Evolutionary conservation across 2,113 vertebrate species (phyloP).

Genomic region (Peromyscus californicus): DNA sequence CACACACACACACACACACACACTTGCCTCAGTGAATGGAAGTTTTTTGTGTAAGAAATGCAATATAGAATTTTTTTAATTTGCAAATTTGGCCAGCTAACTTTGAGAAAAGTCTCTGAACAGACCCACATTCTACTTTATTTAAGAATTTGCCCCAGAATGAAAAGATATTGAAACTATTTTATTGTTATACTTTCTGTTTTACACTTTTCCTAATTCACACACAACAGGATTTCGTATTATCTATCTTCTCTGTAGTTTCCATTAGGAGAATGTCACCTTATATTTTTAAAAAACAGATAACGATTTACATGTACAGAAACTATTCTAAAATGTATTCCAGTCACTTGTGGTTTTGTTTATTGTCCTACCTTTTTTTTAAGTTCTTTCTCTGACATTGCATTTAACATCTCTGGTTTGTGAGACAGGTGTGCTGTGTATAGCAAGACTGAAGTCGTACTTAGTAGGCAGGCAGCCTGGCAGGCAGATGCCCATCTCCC

Average conservation of each 20-base stretch:
- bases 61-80: constrained; percentile 25
- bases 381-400: background rate
- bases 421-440: background rate
- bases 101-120: background rate
- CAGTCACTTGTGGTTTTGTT: background rate
- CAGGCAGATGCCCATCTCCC: background rate
- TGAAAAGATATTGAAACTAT: background rate
- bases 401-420: background rate
- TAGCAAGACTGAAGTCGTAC: background rate
- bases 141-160: background rate
- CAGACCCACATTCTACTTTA: background rate
- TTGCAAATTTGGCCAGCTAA: background rate
- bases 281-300: background rate
- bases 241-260: background rate
- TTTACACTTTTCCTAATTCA: background rate
- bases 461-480: background rate
- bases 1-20: background rate
- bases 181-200: background rate
- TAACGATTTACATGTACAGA: background rate
- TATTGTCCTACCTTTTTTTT: background rate
- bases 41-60: background rate
- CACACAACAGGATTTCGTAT: background rate
- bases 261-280: background rate
- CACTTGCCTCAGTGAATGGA: background rate
- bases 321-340: background rate